These are phyloP conservation scores for Trialeurodes vaporariorum DNA, from an alignment of 1,140 invertebrate species.

Conservation along the genomic window DNA sequence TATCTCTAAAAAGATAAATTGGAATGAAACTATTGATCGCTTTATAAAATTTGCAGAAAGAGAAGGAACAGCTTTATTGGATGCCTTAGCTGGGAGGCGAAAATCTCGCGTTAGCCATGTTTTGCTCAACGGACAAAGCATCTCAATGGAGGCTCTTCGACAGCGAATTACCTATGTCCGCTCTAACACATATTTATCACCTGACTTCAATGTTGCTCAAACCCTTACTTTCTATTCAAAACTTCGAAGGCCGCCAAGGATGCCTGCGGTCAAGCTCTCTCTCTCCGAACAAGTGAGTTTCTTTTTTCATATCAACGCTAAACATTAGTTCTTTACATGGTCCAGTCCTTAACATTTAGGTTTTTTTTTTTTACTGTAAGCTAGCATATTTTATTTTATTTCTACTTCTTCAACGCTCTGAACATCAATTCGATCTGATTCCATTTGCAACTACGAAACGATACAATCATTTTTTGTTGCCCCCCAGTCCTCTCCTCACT, in stretches of 20 bases:
- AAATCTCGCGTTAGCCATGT: slow-evolving; percentile 63
- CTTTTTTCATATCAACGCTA: too few species aligned
- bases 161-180: slow-evolving; percentile 51
- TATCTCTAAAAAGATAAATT: too few species aligned
- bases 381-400: too few species aligned
- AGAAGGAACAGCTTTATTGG: slow-evolving; percentile 68
- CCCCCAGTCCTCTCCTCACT: too few species aligned
- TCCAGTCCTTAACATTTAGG: too few species aligned
- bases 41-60: slow-evolving; percentile 42
- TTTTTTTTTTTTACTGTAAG: too few species aligned
- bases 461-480: too few species aligned
- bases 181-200: slow-evolving; percentile 38
- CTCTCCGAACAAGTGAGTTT: slow-evolving; percentile 20
- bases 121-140: slow-evolving; percentile 70
- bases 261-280: slow-evolving; percentile 20
- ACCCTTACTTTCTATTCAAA: slow-evolving; percentile 24
- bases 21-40: too few species aligned
- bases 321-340: too few species aligned
- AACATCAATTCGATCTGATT: too few species aligned
- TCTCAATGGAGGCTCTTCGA: slow-evolving; percentile 53
- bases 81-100: slow-evolving; percentile 61
- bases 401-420: too few species aligned
- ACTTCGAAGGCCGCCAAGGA: slow-evolving; percentile 19
- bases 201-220: slow-evolving; percentile 38
- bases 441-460: too few species aligned